Evolutionary conservation across 2,888 invertebrate genomes (phyloP), one percentile per base, ranked within the genome.

Genomic region (Argyra leucocephala): DNA sequence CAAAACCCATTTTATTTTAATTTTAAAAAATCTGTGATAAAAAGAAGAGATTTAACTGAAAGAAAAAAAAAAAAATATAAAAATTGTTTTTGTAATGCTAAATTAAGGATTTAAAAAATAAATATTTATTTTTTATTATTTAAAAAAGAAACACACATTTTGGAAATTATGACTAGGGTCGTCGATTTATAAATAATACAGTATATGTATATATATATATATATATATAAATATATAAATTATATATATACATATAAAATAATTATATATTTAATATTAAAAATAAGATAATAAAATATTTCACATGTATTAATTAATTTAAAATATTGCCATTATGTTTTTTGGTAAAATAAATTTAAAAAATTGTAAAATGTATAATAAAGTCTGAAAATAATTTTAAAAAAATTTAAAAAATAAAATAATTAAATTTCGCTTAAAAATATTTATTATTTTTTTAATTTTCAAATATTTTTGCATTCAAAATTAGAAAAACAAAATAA

Each of bases 381-480:
- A 48, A 48, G 48, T 48, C 48, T 48, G 48, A 48, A 48, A 48
- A 48, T 48, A 48, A 48, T 48, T 48, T 48, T 48, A 3, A 48
- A 48, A 48, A 48, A 48, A 48, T 48, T 48, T 18, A 6, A 48
- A 48, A 48, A 48, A 48, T 48, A 48, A n/a, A 48, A 48, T 48
- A 48, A 48, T 48, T 48, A 48, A 48, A 48, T 48, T 48, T 48
- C 48, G 48, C 48, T 48, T 48, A n/a, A 48, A 48, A 37, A 37
- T 15, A 48, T 18, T 18, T 18, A 9, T 48, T 48, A 1, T n/a
- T 48, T 48, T 48, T 48, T 18, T 48, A 48, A 48, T 48, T 48
- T 31, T 31, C 12, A 48, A 48, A 48, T 48, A 48, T 48, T 48
- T 48, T 48, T 48, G 48, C 48, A 48, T 48, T 48, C 12, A 15